Conservation (phyloP, 1,140 invertebrate genomes). For the Macrobrachium rosenbergii region DNA sequence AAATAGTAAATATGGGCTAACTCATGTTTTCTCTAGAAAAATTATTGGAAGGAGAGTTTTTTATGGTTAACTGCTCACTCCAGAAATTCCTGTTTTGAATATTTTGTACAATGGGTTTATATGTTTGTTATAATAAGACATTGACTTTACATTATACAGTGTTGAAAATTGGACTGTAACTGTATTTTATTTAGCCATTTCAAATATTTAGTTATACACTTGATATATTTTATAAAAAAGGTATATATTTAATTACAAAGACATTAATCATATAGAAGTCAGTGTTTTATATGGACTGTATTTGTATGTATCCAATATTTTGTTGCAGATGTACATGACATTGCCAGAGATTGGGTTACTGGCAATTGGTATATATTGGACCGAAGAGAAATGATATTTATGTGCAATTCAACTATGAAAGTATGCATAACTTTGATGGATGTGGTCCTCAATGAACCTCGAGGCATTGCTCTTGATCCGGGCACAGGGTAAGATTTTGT, state of each 20-base stretch:
- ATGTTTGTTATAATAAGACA: too few species aligned
- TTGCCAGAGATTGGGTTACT: conserved; percentile 88
- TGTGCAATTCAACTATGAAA: conserved; percentile 77
- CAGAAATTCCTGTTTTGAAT: too few species aligned
- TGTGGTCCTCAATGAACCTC: conserved; percentile 79
- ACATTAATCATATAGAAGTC: not conserved
- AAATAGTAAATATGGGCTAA: too few species aligned
- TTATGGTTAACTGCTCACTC: too few species aligned
- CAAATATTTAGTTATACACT: too few species aligned
- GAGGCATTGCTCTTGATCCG: conserved; percentile 86
- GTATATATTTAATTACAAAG: not conserved
- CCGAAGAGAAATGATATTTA: conserved; percentile 79
- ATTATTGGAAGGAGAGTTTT: too few species aligned
- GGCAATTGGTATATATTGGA: conserved; percentile 90
- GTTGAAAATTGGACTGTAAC: too few species aligned
- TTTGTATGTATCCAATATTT: conserved; percentile 9
- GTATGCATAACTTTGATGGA: conserved; percentile 81
- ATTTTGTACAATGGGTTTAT: too few species aligned
- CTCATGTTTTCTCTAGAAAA: too few species aligned
- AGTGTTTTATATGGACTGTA: not conserved
- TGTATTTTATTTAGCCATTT: too few species aligned
- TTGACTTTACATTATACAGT: too few species aligned
- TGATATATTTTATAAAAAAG: too few species aligned
- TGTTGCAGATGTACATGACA: conserved; percentile 76
- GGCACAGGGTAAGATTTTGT: conserved; percentile 75